These are phyloP conservation scores for Eristalinus sepulchralis DNA, from an alignment of 2,888 invertebrate species.

Conservation along the genomic window DNA sequence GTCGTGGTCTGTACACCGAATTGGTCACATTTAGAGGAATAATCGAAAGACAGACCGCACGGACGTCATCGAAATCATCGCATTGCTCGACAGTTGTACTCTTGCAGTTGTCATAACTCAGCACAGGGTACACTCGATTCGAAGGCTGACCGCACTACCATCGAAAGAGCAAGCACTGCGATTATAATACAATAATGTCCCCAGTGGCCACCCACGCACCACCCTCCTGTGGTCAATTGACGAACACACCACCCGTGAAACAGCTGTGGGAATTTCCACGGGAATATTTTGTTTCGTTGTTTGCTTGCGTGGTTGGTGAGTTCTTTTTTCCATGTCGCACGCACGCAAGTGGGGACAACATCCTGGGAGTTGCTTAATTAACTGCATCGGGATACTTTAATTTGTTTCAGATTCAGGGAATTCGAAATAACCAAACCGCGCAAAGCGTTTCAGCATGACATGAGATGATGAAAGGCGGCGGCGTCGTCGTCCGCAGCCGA, in stretches of 20 bases:
- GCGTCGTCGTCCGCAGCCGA: not conserved
- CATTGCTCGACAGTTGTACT: slow-evolving; percentile 26
- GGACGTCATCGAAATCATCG: slow-evolving; percentile 32
- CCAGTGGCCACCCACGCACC: not conserved
- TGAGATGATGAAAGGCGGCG: not conserved
- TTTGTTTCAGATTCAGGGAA: slow-evolving; percentile 39
- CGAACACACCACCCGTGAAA: not conserved
- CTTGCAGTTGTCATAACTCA: slow-evolving; percentile 29
- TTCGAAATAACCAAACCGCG: slow-evolving; percentile 48
- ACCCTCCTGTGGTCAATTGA: not conserved
- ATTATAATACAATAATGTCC: slow-evolving; percentile 47
- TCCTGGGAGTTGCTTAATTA: slow-evolving; percentile 43
- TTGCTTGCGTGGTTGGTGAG: not conserved
- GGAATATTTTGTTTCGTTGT: not conserved
- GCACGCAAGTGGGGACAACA: not conserved
- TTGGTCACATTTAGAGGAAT: slow-evolving; percentile 11
- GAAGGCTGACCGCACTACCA: not conserved
- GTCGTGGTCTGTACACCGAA: not conserved
- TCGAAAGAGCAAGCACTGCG: slow-evolving; percentile 4
- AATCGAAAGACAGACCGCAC: slow-evolving; percentile 6
- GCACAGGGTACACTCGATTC: slow-evolving; percentile 5
- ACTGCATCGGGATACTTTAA: slow-evolving; percentile 35
- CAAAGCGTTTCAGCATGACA: slow-evolving; percentile 39
- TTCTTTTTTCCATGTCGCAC: not conserved
- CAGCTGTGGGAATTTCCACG: slow-evolving; percentile 27